Evolutionary conservation across 2,797 vertebrate species (phyloP).

Genomic region (Halcyon chelicuti): DNA sequence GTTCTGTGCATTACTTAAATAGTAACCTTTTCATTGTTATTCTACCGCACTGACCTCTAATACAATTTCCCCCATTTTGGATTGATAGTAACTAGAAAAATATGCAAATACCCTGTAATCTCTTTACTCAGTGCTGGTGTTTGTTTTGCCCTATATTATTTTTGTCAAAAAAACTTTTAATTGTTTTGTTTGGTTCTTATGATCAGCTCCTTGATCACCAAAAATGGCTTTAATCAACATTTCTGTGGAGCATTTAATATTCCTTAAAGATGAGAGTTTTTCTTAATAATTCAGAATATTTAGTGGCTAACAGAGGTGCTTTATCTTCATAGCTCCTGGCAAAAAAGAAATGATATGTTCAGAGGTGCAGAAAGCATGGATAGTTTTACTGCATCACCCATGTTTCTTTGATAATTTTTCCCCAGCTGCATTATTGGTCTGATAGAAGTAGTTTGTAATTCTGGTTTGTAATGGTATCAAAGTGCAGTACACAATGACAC

Average conservation of each 20-base stretch:
- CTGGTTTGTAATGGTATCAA: background rate
- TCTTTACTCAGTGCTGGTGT: background rate
- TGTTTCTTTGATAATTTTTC: background rate
- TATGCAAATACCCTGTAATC: background rate
- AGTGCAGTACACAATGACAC: background rate
- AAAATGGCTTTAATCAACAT: background rate
- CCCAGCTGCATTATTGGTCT: background rate
- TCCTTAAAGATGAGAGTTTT: background rate
- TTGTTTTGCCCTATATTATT: background rate
- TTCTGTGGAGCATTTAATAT: background rate
- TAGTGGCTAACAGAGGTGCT: background rate
- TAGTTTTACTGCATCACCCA: background rate
- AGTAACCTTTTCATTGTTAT: conserved; percentile 28
- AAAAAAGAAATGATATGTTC: background rate
- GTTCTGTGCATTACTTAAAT: background rate
- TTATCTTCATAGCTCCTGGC: background rate
- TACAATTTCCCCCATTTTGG: background rate
- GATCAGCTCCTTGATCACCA: background rate
- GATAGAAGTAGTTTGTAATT: background rate
- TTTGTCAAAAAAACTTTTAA: background rate
- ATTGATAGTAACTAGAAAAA: conserved; percentile 35
- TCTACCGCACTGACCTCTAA: conserved; percentile 13
- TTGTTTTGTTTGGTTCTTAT: background rate
- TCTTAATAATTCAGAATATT: background rate
- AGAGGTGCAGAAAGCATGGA: background rate